These are phyloP conservation scores for Drosophila merina DNA, from an alignment of 2,888 invertebrate genomes.

Conservation along the genomic window DNA sequence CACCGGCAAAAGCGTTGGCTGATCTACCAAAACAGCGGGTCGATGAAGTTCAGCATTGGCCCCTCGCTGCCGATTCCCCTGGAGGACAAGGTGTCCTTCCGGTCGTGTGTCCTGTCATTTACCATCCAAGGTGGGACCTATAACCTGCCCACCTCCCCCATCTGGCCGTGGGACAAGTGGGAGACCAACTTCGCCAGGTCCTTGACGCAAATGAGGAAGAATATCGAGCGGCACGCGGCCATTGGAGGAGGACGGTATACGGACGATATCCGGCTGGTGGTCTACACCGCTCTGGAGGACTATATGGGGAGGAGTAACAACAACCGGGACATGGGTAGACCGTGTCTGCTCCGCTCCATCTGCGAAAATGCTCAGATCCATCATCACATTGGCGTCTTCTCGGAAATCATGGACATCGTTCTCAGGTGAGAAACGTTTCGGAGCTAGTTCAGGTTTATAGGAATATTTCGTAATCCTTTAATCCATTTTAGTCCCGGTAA, in stretches of 20 bases:
- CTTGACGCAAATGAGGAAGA: slow-evolving; percentile 54
- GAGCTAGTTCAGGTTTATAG: too few relatives aligned
- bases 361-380: slow-evolving; percentile 81
- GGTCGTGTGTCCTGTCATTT: slow-evolving; percentile 76
- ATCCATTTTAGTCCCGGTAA: slow-evolving; percentile 70
- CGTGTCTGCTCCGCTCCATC: slow-evolving; percentile 79
- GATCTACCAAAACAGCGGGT: slow-evolving; percentile 67
- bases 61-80: slow-evolving; percentile 74
- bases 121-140: slow-evolving; percentile 79
- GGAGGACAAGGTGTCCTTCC: slow-evolving; percentile 76
- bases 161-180: slow-evolving; percentile 82
- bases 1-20: slow-evolving; percentile 67
- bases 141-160: slow-evolving; percentile 71
- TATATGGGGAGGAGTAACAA: slow-evolving; percentile 67
- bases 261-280: slow-evolving; percentile 79
- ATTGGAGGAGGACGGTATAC: slow-evolving; percentile 54
- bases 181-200: slow-evolving; percentile 75
- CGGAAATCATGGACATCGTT: slow-evolving; percentile 76
- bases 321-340: slow-evolving; percentile 54
- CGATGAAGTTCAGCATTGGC: slow-evolving; percentile 67
- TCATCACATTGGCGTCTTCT: slow-evolving; percentile 74
- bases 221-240: slow-evolving; percentile 60
- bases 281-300: slow-evolving; percentile 77
- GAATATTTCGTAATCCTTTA: not conserved
- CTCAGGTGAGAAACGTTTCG: slow-evolving; percentile 66